phyloP scores from a whole-genome alignment of 2,888 invertebrate genomes.

The Esperia sulphurella region DNA sequence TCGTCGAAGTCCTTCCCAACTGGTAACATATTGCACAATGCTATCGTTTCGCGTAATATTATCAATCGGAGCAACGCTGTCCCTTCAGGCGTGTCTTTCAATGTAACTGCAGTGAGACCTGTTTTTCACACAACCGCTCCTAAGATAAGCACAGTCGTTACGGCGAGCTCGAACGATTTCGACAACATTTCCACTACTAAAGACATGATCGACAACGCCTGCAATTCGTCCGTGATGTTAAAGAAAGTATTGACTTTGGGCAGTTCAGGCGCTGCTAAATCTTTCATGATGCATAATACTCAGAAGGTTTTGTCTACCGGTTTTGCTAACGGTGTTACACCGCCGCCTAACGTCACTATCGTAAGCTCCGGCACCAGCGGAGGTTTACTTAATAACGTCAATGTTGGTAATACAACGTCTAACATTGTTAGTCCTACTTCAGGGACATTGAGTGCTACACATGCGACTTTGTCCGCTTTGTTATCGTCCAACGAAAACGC shows the following conservation, averaged over 20 bases:
- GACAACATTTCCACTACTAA: constrained; percentile 69
- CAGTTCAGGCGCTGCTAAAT: constrained; percentile 65
- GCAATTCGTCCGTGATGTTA: constrained; percentile 73
- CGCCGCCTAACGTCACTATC: constrained; percentile 71
- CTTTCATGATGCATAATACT: constrained; percentile 74
- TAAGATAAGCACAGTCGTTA: constrained; percentile 54
- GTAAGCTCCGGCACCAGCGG: constrained; percentile 63
- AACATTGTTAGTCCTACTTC: constrained; percentile 55
- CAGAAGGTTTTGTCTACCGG: constrained; percentile 71
- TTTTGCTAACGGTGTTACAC: constrained; percentile 63
- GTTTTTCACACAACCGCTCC: constrained; percentile 52
- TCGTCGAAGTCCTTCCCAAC: constrained; percentile 71
- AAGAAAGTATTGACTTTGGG: constrained; percentile 74
- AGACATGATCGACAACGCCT: constrained; percentile 74
- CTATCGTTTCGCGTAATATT: constrained; percentile 70
- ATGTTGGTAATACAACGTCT: constrained; percentile 36
- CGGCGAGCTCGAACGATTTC: constrained; percentile 51
- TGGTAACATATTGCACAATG: constrained; percentile 73
- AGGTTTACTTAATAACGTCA: constrained; percentile 42
- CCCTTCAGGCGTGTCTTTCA: constrained; percentile 59
- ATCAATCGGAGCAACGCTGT: constrained; percentile 51
- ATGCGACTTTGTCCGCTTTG: constrained; percentile 69
- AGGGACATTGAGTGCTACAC: constrained; percentile 69
- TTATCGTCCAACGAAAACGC: constrained; percentile 50
- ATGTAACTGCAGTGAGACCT: constrained; percentile 56